phyloP scores from a whole-genome alignment of 2,113 vertebrate species.

The Thalassarche chlororhynchos region DNA sequence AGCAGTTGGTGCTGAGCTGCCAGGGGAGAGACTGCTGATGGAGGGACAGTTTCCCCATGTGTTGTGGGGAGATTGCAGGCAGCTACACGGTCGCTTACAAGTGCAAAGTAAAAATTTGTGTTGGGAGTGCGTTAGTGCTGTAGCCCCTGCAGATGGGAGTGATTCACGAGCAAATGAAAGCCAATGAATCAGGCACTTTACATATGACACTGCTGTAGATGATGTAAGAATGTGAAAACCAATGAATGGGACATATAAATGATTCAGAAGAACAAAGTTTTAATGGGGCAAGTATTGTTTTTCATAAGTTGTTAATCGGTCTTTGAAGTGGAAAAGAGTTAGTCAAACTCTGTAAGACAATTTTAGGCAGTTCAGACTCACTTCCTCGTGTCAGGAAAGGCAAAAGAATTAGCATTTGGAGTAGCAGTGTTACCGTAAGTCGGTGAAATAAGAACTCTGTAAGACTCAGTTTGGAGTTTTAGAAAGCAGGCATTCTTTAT shows the following conservation, averaged over 20 bases:
- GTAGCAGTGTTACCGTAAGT: not conserved
- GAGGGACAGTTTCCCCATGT: rapidly evolving
- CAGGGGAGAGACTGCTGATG: no score
- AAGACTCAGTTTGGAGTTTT: no score
- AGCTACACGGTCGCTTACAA: not conserved
- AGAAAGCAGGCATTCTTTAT: no score
- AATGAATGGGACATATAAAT: not conserved
- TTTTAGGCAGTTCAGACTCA: not conserved
- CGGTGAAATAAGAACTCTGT: no score
- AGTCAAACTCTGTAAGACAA: not conserved
- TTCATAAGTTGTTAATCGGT: not conserved
- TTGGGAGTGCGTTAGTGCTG: not conserved
- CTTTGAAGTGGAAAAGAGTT: not conserved
- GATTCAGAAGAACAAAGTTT: not conserved
- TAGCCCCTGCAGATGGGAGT: rapidly evolving
- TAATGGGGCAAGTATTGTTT: not conserved
- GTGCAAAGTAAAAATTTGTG: not conserved
- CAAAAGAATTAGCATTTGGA: not conserved
- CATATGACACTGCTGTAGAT: rapidly evolving
- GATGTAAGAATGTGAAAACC: not conserved
- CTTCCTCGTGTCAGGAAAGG: rapidly evolving
- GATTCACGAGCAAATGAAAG: not conserved
- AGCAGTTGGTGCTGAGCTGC: not conserved
- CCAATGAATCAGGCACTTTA: not conserved
- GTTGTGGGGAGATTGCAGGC: no score